phyloP scores from a whole-genome alignment of 2,888 invertebrate species.

The Prenolepis imparis region DNA sequence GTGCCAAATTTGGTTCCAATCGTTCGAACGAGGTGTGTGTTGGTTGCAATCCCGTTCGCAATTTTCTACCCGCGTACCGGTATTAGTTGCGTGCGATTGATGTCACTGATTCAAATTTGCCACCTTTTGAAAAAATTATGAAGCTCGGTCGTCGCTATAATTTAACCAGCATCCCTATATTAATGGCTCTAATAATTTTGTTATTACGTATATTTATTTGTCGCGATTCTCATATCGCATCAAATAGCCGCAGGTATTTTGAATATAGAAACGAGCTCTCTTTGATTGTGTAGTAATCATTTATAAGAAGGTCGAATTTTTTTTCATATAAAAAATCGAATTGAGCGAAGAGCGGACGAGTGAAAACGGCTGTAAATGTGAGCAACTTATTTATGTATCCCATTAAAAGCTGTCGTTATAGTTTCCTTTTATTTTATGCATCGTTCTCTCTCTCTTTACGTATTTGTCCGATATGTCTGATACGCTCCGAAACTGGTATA shows the following conservation, averaged over 20 bases:
- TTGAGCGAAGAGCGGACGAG: not conserved
- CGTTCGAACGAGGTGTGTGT: slow-evolving; percentile 65
- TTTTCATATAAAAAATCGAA: not conserved
- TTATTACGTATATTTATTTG: slow-evolving; percentile 38
- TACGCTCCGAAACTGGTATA: not conserved
- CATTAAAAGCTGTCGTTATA: slow-evolving; percentile 31
- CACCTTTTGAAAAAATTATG: slow-evolving; percentile 73
- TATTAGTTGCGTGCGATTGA: slow-evolving; percentile 74
- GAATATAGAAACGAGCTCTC: not conserved
- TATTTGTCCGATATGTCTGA: slow-evolving; percentile 31
- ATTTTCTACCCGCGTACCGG: slow-evolving; percentile 71
- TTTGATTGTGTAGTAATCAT: slow-evolving; percentile 22
- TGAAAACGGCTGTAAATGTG: not conserved
- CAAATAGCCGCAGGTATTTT: not conserved
- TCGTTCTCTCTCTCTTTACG: slow-evolving; percentile 22
- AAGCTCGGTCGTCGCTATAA: slow-evolving; percentile 60
- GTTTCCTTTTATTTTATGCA: slow-evolving; percentile 39
- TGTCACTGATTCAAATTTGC: slow-evolving; percentile 72
- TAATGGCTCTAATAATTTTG: slow-evolving; percentile 52
- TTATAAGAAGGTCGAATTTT: slow-evolving; percentile 6
- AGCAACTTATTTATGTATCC: slow-evolving; percentile 15
- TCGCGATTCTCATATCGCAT: not conserved
- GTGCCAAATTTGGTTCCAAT: slow-evolving; percentile 77
- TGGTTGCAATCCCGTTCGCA: slow-evolving; percentile 63
- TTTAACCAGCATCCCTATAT: slow-evolving; percentile 57